Evolutionary conservation across 2,113 vertebrate genomes (phyloP), one percentile per base, ranked within the genome.

Genomic region (Ploceus nigricollis): DNA sequence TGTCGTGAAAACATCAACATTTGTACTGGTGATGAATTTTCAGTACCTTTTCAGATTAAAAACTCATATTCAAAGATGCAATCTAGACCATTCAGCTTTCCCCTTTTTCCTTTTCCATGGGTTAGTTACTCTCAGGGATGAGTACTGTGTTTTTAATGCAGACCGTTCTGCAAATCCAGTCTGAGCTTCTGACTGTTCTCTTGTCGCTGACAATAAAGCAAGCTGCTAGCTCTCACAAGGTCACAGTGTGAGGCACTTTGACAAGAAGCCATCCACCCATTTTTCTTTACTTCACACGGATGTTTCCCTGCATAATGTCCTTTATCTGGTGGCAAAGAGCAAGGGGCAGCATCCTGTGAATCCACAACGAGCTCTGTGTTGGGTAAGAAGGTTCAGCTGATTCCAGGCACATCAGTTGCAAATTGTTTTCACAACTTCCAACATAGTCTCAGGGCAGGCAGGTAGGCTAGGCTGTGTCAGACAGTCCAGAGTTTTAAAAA

Each of bases 161-260:
- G 79, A 28, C 25, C 9, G 7, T 45, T 95, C 56, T 57, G 75
- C 48, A 45, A 47, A 11, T 64, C 20, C 47, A 69, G n/a, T 78
- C 44, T 72, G 80, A 92, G 94, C 56, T 84, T 86, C 82, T 81
- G 69, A 20, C 82, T 90, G 50, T 57, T 90, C 48, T 42, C 7
- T 60, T 94, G 90, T 93, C 89, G 50, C 44, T 93, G 88, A 78
- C 82, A 89, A 76, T 82, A 86, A 78, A 81, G 82, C 60, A 79
- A 93, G 61, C 76, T 68, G 37, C 72, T 90, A 31, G 68, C 23
- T 94, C 54, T 87, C 48, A 47, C 60, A 94, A 48, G 90, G 86
- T 89, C n/a, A 7, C 14, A 51, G 68, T 45, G 44, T 70, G 71
- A 93, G 44, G 48, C 92, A 64, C 44, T 88, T 92, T 35, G 83